Base-by-base conservation (phyloP, 2,888 invertebrate species). In the Alviniconcha strummeri region DNA sequence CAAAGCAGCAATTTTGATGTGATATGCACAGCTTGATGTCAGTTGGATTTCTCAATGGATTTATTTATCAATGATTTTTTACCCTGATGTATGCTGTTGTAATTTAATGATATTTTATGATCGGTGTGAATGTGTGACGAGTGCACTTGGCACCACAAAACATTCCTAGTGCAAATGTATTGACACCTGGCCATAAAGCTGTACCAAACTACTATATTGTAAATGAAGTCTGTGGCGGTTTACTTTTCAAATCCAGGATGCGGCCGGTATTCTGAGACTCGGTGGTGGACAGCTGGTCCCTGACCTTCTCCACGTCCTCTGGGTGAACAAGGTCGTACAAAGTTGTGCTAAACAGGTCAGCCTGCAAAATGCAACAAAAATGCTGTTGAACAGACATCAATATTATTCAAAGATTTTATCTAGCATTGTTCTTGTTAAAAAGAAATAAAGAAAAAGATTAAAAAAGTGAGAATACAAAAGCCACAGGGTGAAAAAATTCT, bases 261-360 rank as follows among this genome's bases (percentile, higher is more conserved):
- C 99, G 96, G 9, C 98, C 99, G 5, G 94, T 93, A 93, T 98
- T 98, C 93, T 98, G 98, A 54, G 98, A 97, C 94, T 99, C 99
- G 92, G 98, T 97, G 0, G 99, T 98, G 86, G 98, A 98, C 84
- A 99, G 95, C 94, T 99, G 99, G 94, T 99, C 99, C 74, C 98
- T 95, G 78, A 99, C 98, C 91, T 95, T 95, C 92, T 99, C 99
- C 60, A 98, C 96, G 94, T 99, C 99, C 93, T 99, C 99, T 0
- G 98, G 98, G 94, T 99, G 99, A 80, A 99, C 96, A 94, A 99
- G 96, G 90, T 99, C 98, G 94, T 97, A 99, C 85, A 99, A 95
- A 93, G 97, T 98, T 78, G 97, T 92, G 71, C 98, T 98, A 94
- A 98, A 98, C 99, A 99, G 99, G 92, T 99, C 99, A 92, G 97